Conservation (phyloP, 1,140 invertebrate genomes). For the Macrocentrus cingulum region DNA sequence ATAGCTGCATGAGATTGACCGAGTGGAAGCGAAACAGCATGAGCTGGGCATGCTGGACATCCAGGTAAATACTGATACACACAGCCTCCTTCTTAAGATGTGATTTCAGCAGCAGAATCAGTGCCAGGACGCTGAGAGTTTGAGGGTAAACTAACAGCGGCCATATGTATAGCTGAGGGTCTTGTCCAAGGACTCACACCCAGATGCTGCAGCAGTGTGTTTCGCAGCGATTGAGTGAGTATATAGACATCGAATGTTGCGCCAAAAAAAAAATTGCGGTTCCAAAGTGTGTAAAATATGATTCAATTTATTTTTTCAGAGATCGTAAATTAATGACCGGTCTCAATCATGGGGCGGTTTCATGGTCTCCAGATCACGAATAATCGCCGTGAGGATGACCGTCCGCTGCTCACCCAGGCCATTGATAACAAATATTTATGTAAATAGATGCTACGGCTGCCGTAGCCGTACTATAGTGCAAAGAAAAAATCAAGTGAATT, state of each 20-base stretch:
- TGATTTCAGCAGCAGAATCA: conserved; percentile 77
- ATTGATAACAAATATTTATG: conserved; percentile 61
- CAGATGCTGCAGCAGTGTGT: conserved; percentile 73
- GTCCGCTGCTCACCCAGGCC: conserved; percentile 78
- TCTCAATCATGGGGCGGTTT: conserved; percentile 79
- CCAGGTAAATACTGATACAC: conserved; percentile 89
- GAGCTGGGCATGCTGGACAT: conserved; percentile 93
- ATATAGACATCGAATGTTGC: conserved; percentile 72
- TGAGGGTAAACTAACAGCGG: conserved; percentile 82
- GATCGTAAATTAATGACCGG: conserved; percentile 57
- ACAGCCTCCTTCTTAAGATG: conserved; percentile 84
- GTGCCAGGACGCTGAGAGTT: conserved; percentile 79
- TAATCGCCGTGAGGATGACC: conserved; percentile 78
- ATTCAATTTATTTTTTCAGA: conserved; percentile 18
- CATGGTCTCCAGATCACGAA: conserved; percentile 83
- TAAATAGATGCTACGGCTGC: conserved; percentile 63
- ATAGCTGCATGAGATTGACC: conserved; percentile 90
- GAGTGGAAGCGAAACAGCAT: conserved; percentile 93
- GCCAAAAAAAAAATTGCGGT: conserved; percentile 52
- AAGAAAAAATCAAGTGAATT: conserved; percentile 38
- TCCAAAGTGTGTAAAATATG: conserved; percentile 7
- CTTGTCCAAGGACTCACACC: conserved; percentile 74
- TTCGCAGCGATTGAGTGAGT: conserved; percentile 69
- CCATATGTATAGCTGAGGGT: conserved; percentile 67
- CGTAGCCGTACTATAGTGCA: conserved; percentile 77